phyloP scores from a whole-genome alignment of 1,140 invertebrate genomes.

The Acyrthosiphon pisum region DNA sequence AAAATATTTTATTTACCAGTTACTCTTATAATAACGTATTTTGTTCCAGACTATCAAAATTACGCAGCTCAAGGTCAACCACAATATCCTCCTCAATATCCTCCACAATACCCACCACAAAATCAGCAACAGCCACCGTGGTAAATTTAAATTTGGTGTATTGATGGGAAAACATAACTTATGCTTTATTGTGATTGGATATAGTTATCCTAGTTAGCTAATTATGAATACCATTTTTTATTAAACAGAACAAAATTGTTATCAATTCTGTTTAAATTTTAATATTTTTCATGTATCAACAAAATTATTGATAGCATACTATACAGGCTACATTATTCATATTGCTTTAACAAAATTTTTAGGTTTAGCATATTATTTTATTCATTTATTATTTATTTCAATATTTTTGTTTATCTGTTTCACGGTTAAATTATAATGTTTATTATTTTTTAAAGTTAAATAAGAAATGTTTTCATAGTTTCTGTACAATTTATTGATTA shows the following conservation, averaged over 20 bases:
- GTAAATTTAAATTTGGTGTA: constrained; percentile 2
- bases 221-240: constrained; percentile 27
- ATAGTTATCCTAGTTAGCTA: constrained; percentile 1
- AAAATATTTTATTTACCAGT: constrained; percentile 5
- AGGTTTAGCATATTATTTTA: background rate
- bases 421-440: background rate
- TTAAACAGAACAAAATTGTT: constrained; percentile 22
- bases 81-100: constrained; percentile 43
- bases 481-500: background rate
- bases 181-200: constrained; percentile 22
- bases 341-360: background rate
- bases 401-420: background rate
- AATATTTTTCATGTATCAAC: constrained; percentile 10
- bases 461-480: background rate
- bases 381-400: constrained; percentile 7
- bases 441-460: background rate
- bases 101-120: constrained; percentile 51
- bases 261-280: constrained; percentile 6
- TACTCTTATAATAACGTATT: background rate
- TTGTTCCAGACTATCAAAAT: constrained; percentile 25
- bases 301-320: background rate
- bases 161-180: background rate
- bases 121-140: constrained; percentile 52
- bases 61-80: constrained; percentile 44
- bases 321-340: background rate